These are phyloP conservation scores for Gorilla gorilla DNA, from an alignment of 2,113 vertebrate genomes.

Conservation along the genomic window DNA sequence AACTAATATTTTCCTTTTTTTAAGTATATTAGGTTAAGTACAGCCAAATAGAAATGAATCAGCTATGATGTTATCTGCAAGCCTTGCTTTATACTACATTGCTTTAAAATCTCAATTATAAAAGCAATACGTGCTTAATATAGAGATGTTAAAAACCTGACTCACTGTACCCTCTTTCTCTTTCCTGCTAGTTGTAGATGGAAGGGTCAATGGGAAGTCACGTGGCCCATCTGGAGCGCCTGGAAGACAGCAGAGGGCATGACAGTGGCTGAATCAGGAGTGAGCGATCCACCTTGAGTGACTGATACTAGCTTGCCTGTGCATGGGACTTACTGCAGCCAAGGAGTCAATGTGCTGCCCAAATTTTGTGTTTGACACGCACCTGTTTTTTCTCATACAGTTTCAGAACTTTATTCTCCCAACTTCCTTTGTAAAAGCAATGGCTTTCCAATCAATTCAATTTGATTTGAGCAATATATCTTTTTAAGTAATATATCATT, in stretches of 20 bases:
- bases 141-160: background rate
- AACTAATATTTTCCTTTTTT: background rate
- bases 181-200: background rate
- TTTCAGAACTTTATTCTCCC: background rate
- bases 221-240: background rate
- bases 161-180: background rate
- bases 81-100: slow-evolving; percentile 1
- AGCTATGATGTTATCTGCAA: background rate
- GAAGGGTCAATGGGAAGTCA: background rate
- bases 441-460: background rate
- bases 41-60: background rate
- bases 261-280: background rate
- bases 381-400: background rate
- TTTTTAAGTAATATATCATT: background rate
- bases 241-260: background rate
- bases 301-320: background rate
- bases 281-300: no score
- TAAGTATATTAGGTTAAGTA: background rate
- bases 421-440: background rate
- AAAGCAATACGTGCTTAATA: background rate
- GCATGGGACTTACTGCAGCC: background rate
- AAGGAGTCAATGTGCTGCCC: background rate
- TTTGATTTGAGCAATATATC: background rate
- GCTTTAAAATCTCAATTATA: slow-evolving; percentile 19
- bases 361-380: background rate